Percentiles rank a stretch among this genome's conserved stretches.
These are phyloP conservation scores for Accipiter cooperii DNA, from an alignment of 2,113 vertebrate species.

Conservation along the genomic window DNA sequence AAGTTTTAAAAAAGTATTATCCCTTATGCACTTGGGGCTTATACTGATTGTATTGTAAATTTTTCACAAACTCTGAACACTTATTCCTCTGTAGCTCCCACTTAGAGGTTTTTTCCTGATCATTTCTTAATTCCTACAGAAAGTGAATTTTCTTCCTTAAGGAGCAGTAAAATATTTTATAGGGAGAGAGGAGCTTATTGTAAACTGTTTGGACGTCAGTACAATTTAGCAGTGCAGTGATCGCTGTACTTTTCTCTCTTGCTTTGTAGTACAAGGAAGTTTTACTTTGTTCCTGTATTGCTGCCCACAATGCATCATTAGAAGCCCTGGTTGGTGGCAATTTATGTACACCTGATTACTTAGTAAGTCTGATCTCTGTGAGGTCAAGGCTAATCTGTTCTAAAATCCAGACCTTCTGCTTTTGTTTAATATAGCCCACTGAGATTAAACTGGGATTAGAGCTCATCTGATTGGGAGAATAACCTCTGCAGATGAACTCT, in stretches of 20 bases:
- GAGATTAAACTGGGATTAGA: constrained; percentile 68
- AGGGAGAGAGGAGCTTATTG: not conserved
- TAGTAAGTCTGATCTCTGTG: constrained; percentile 53
- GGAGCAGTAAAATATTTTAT: not conserved
- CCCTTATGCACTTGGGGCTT: not conserved
- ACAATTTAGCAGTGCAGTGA: not conserved
- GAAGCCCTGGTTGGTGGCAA: not conserved
- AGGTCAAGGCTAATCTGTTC: constrained; percentile 63
- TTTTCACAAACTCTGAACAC: not conserved
- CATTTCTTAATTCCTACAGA: not conserved
- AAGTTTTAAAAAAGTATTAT: not conserved
- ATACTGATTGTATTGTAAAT: not conserved
- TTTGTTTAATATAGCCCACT: constrained; percentile 63
- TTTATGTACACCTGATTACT: constrained; percentile 48
- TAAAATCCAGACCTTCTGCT: constrained; percentile 59
- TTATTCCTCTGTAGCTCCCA: not conserved
- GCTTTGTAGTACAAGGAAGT: not conserved
- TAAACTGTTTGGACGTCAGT: not conserved
- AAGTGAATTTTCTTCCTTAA: not conserved
- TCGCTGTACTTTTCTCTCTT: not conserved
- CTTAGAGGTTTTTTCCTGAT: not conserved
- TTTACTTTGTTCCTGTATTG: not conserved
- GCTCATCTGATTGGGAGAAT: not conserved
- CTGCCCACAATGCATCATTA: not conserved
- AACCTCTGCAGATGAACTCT: constrained; percentile 7